These are phyloP conservation scores for Microcebus lehilahytsara DNA, from an alignment of 2,113 vertebrate species.

Conservation along the genomic window DNA sequence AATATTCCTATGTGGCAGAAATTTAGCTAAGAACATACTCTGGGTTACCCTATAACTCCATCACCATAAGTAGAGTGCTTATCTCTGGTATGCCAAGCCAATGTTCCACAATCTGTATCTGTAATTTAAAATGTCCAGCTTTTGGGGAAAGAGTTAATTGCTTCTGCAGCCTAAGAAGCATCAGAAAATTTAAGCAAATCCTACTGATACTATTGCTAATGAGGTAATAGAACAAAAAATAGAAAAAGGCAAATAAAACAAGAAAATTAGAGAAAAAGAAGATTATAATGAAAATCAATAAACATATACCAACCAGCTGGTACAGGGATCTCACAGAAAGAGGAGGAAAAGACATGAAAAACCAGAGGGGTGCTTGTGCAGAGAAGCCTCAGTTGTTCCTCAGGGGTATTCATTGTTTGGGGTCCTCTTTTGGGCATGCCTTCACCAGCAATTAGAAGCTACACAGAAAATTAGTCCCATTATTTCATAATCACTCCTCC, in stretches of 20 bases:
- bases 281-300: background rate
- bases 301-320: background rate
- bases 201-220: background rate
- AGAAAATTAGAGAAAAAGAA: background rate
- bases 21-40: background rate
- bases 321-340: background rate
- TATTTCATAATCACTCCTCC: background rate
- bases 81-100: background rate
- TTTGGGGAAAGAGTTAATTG: background rate
- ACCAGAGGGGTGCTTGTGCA: background rate
- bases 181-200: slow-evolving; percentile 12
- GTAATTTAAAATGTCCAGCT: background rate
- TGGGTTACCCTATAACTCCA: background rate
- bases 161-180: background rate
- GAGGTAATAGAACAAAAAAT: background rate
- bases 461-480: background rate
- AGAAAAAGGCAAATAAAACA: background rate
- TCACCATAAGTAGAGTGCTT: background rate
- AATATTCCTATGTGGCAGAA: background rate
- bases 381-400: background rate
- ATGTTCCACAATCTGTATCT: background rate
- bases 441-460: background rate
- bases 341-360: background rate
- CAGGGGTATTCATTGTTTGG: too few relatives aligned
- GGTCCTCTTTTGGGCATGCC: background rate